Evolutionary conservation across 2,888 invertebrate genomes (phyloP), one percentile per base, ranked within the genome.

Genomic region (Clusia tigrina): DNA sequence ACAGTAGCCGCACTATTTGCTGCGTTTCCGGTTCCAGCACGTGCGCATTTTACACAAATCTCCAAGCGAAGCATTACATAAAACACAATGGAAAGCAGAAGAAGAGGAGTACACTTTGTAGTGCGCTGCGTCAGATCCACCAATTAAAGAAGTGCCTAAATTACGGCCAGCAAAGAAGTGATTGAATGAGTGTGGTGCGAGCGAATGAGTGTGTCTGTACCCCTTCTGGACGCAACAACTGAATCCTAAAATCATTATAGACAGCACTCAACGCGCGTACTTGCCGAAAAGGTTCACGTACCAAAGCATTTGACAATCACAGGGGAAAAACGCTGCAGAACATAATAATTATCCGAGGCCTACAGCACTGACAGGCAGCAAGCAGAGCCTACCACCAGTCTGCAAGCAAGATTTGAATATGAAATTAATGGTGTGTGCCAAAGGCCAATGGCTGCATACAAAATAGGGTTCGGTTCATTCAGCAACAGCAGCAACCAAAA

Each of bases 11-110:
- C n/a, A n/a, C n/a, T n/a, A 46, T 38, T n/a, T 57, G 69, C 66
- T 69, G 72, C 74, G 70, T 78, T 81, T 80, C 80, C 80, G 80
- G 81, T 80, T 74, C 72, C 74, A 81, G 80, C 80, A 80, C 80
- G 80, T 80, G 80, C 80, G 78, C 74, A 67, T 67, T 69, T 69
- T 67, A 60, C 65, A 51, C 53, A 37, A 51, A 60, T 42, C 48
- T 60, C 18, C 53, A 60, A 63, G 52, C 54, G 57, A 54, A 48
- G 24, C 15, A 60, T 55, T 53, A 63, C 24, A 67, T 57, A 22
- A 62, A 48, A 18, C 10, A 24, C 38, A 38, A 15, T 23, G 25
- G 42, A 12, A 22, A 52, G n/a, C 38, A 53, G 5, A 32, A 2
- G 52, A 64, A 63, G 62, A 67, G n/a, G n/a, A 42, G 60, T 63